phyloP scores from a whole-genome alignment of 92 coral and sea anemone species.

The Porites cylindrica region DNA sequence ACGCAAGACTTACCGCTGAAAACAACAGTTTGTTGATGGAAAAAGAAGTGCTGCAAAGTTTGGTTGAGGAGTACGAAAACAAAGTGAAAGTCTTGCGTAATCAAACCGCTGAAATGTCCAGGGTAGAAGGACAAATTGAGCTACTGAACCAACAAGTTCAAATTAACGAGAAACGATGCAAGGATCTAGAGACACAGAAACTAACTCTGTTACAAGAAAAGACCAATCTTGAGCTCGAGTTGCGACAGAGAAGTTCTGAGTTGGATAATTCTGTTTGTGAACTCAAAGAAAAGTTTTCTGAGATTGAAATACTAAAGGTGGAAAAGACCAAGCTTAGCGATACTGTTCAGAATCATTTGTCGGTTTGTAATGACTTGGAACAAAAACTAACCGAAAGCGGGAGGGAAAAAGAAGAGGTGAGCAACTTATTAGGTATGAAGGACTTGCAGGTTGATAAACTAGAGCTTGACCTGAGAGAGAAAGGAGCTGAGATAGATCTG shows the following conservation, averaged over 20 bases:
- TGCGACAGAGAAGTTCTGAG: constrained; percentile 73
- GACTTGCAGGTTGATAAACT: constrained; percentile 74
- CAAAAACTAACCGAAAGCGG: constrained; percentile 58
- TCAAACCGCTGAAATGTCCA: constrained; percentile 52
- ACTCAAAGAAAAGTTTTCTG: constrained; percentile 75
- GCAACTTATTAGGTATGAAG: constrained; percentile 52
- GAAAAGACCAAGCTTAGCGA: constrained; percentile 78
- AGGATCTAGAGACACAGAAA: constrained; percentile 66
- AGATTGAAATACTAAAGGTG: constrained; percentile 69
- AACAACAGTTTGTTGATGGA: constrained; percentile 69
- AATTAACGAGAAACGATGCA: constrained; percentile 56
- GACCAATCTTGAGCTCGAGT: constrained; percentile 56
- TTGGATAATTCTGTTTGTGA: constrained; percentile 56
- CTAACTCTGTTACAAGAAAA: constrained; percentile 70
- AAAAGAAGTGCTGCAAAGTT: constrained; percentile 67
- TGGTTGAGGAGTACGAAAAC: constrained; percentile 68
- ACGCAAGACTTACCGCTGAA: constrained; percentile 64
- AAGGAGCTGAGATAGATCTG: constrained; percentile 88
- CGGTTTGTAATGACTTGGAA: constrained; percentile 70
- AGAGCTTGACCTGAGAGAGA: constrained; percentile 88
- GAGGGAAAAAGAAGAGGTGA: constrained; percentile 75
- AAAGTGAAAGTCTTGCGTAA: constrained; percentile 59
- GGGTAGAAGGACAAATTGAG: constrained; percentile 78
- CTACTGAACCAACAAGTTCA: constrained; percentile 59
- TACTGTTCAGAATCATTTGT: constrained; percentile 59